Evolutionary conservation across 2,797 vertebrate genomes (phyloP), one percentile per base, ranked within the genome.

Genomic region (Cyclura pinguis): DNA sequence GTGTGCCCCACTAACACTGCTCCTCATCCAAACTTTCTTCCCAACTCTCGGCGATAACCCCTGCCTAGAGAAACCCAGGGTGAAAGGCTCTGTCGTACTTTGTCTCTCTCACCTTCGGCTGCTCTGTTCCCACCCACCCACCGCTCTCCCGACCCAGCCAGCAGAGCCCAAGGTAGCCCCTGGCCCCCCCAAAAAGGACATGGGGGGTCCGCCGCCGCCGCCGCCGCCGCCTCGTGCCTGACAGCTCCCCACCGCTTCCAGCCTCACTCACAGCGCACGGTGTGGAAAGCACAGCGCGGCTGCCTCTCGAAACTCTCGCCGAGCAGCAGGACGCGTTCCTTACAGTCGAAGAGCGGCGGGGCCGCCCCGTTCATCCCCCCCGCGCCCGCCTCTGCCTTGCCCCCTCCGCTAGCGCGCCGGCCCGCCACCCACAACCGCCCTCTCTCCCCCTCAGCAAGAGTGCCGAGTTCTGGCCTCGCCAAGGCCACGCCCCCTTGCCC

Each of bases 271-370:
- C 99, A 99, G 97, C 99, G 98, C 89, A 99, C 98, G 5, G 99
- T 99, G 92, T 99, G 99, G 96, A 98, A 99, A 67, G 98, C 98
- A 95, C 98, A 98, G 96, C 98, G 98, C 13, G 99, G 98, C 80
- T 98, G 97, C 95, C 98, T 99, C 97, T 99, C 98, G 93, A 99
- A 99, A 62, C 97, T 99, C 96, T 98, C 98, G 22, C 99, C 99
- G 92, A 99, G 94, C 93, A 98, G 98, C 88, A 99, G 94, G 94
- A 98, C 97, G 52, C 99, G 98, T 92, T 99, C 98, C 92, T 99
- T 98, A 1, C 97, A 98, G 94, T 98, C 98, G 94, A 98, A 97
- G 96, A 97, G 97, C 77, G 98, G 97, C 47, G 97, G 97, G 57
- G 98, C 95, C 1, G 97, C 96, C 67, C 98, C 98, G 97, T 98